These are phyloP conservation scores for Amiota communis DNA, from an alignment of 2,888 invertebrate genomes.

Conservation along the genomic window DNA sequence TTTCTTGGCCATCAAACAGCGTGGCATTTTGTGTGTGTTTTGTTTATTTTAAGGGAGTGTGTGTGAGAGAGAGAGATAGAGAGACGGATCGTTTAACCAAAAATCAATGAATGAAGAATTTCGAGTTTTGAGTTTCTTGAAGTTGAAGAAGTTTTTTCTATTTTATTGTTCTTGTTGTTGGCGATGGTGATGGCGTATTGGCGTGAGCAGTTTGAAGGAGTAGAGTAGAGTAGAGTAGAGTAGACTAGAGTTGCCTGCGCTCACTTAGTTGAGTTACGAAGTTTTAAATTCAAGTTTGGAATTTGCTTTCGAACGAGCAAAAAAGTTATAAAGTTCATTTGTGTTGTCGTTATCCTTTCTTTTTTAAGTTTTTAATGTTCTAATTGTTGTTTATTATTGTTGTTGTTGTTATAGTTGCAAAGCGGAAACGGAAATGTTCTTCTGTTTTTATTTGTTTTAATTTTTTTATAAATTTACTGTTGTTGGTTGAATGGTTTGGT, in stretches of 20 bases:
- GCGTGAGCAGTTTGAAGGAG: conserved; percentile 1
- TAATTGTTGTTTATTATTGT: conserved; percentile 7
- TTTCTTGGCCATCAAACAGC: conserved; percentile 96
- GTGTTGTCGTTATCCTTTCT: conserved; percentile 27
- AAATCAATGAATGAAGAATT: conserved; percentile 10
- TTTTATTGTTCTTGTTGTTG: conserved; percentile 21
- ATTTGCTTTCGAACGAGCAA: conserved; percentile 37
- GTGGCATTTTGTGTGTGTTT: conserved; percentile 79
- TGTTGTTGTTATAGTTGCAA: conserved; percentile 52
- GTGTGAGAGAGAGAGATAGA: too few relatives aligned
- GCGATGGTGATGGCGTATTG: not conserved
- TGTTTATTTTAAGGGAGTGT: too few relatives aligned
- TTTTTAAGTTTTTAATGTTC: not conserved
- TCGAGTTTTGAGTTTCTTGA: conserved; percentile 3
- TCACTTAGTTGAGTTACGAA: conserved; percentile 18
- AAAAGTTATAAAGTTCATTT: conserved; percentile 45
- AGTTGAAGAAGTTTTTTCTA: conserved; percentile 18
- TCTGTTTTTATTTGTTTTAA: conserved; percentile 50
- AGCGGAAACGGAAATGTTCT: conserved; percentile 63
- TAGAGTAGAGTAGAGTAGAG: not conserved
- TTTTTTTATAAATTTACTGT: conserved; percentile 38
- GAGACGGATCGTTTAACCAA: too few relatives aligned
- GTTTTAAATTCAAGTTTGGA: conserved; percentile 18
- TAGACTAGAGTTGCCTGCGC: conserved; percentile 2
- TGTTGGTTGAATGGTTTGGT: conserved; percentile 20